These are phyloP conservation scores for Eulithis prunata DNA, from an alignment of 2,888 invertebrate species.

Conservation along the genomic window DNA sequence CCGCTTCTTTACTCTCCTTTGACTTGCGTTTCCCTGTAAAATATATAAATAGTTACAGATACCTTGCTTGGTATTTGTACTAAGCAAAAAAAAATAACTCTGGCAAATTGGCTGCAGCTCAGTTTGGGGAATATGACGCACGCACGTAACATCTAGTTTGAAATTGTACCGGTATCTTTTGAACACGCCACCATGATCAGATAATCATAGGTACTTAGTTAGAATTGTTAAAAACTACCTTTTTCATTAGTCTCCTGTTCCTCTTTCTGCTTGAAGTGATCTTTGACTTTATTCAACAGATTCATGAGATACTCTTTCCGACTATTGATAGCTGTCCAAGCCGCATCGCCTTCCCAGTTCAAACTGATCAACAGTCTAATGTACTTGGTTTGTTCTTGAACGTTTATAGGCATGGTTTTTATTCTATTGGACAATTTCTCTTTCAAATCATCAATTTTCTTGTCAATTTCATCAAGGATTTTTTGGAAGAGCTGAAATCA, in stretches of 20 bases:
- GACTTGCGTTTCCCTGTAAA: constrained; percentile 55
- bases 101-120: too few relatives aligned
- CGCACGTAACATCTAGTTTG: too few relatives aligned
- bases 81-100: too few relatives aligned
- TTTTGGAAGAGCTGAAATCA: constrained; percentile 90
- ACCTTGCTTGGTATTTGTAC: too few relatives aligned
- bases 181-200: too few relatives aligned
- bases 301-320: constrained; percentile 91
- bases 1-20: constrained; percentile 44
- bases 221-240: constrained; percentile 52
- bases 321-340: constrained; percentile 96
- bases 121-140: too few relatives aligned
- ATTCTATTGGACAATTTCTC: constrained; percentile 92
- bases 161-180: too few relatives aligned
- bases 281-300: constrained; percentile 87
- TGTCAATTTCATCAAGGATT: constrained; percentile 96
- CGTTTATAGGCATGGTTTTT: constrained; percentile 94
- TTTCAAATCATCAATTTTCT: constrained; percentile 92
- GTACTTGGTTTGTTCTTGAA: constrained; percentile 97
- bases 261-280: constrained; percentile 84
- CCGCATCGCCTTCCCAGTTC: constrained; percentile 92
- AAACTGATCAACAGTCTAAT: constrained; percentile 88
- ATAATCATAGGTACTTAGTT: too few relatives aligned
- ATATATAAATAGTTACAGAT: not conserved
- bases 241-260: constrained; percentile 73